Evolutionary conservation across 2,797 vertebrate species (phyloP), one percentile per base, ranked within the genome.

Genomic region (Micropoecilia bifurca): DNA sequence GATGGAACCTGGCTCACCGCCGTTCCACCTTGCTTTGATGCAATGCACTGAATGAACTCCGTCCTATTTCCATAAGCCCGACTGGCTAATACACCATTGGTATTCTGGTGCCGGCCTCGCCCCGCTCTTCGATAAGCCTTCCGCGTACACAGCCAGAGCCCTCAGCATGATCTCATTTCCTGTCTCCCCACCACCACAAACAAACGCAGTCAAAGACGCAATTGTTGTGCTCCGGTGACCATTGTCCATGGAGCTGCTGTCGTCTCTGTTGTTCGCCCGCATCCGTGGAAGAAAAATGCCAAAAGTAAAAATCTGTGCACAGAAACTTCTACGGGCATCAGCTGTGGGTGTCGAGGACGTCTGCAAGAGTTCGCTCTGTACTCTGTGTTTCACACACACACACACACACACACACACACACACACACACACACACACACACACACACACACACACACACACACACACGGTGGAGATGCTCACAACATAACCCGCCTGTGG

Each of bases 131-230:
- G 81, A 90, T 92, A 93, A 93, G 90, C 90, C 87, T 84, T 36
- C 68, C 22, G 71, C 75, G 45, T 88, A 80, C 90, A 81, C 81
- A 89, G 82, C 78, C 87, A 72, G 81, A 87, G 89, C 89, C 84
- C 87, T 87, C 82, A 77, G 86, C 90, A 76, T 94, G 92, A 94
- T 93, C 93, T 94, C 91, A 95, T 94, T 94, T 94, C 94, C 93
- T 93, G 92, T 94, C 90, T 92, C 89, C 79, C 80, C 87, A 83
- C 87, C 83, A 76, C 88, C 89, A 84, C 91, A 94, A 93, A 94
- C 90, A 91, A 91, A 91, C 76, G 3, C 57, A 50, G 45, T 90
- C 90, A 92, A 89, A 92, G 89, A 73, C 89, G 41, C 90, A 84
- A 92, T 93, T 91, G 91, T 93, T 90, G 90, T 88, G 82, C 80